Evolutionary conservation across 2,888 invertebrate species (phyloP), one percentile per base, ranked within the genome.

Genomic region (Hydriomena furcata): DNA sequence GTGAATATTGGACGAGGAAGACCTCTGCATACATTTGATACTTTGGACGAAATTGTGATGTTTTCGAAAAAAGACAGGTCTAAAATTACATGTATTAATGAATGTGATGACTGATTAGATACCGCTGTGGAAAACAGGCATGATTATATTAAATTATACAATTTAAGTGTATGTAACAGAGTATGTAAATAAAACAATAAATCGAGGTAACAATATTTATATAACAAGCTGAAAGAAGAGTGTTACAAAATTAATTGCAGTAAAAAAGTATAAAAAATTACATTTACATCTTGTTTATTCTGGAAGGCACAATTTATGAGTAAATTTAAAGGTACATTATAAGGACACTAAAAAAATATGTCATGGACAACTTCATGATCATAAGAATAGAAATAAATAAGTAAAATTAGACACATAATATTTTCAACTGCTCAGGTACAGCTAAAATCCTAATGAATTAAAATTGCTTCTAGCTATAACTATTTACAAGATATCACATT

Each of bases 401-500:
- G 7, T 38, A 31, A 43, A 34, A 32, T 10, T 32, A 13, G 13
- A 38, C 30, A 37, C 7, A n/a, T 13, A 21, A 30, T 8, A 7
- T 23, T 13, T 48, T 34, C 17, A 47, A 38, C 31, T 32, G 40
- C 40, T 31, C 41, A 40, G 44, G 44, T 32, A 48, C 41, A 45
- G 31, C 21, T 10, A 51, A 32, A 27, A 8, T 37, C 20, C 6
- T 35, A 34, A 31, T 7, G 27, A 44, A 56, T 48, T 17, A 43
- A 50, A 53, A 37, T 47, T 45, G 52, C 44, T 54, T 54, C 10
- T 36, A 46, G 30, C 57, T 37, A 41, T 41, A 32, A 34, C 8
- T 50, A 48, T 48, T 32, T 40, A 51, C 47, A 59, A 54, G 44
- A 44, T 52, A 36, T 48, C 36, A 48, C 42, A 55, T 46, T 41